Evolutionary conservation across 2,888 invertebrate species (phyloP).

Genomic region (Urechis unicinctus): DNA sequence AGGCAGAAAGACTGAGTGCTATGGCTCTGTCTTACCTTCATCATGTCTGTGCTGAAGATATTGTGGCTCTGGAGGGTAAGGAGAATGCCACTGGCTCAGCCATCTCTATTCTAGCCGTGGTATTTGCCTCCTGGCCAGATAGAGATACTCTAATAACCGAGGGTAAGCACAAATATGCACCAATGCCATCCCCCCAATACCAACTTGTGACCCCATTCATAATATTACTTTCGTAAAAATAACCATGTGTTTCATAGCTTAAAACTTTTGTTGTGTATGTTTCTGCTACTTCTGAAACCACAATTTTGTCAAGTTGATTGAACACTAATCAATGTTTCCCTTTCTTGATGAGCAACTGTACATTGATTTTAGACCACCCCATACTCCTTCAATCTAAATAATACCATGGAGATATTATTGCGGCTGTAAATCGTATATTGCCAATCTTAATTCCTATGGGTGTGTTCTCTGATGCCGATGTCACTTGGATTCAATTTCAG

Average conservation of each 20-base stretch:
- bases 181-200: not conserved
- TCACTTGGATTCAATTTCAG: constrained; percentile 21
- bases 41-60: constrained; percentile 37
- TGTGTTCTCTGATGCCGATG: no score
- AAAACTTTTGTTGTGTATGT: no score
- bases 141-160: constrained; percentile 2
- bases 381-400: no score
- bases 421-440: not conserved
- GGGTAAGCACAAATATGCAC: constrained; percentile 4
- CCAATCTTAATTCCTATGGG: not conserved
- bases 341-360: no score
- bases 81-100: constrained; percentile 32
- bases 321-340: no score
- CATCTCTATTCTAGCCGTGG: constrained; percentile 28
- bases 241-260: not conserved
- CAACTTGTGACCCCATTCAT: no score
- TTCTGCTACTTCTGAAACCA: no score
- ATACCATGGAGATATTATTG: not conserved
- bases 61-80: constrained; percentile 32
- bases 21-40: constrained; percentile 31
- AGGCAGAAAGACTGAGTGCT: constrained; percentile 20
- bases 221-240: not conserved
- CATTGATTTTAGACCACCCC: no score
- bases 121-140: constrained; percentile 10
- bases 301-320: no score